These are phyloP conservation scores for Agrochola circellaris DNA, from an alignment of 2,888 invertebrate species.

Conservation along the genomic window DNA sequence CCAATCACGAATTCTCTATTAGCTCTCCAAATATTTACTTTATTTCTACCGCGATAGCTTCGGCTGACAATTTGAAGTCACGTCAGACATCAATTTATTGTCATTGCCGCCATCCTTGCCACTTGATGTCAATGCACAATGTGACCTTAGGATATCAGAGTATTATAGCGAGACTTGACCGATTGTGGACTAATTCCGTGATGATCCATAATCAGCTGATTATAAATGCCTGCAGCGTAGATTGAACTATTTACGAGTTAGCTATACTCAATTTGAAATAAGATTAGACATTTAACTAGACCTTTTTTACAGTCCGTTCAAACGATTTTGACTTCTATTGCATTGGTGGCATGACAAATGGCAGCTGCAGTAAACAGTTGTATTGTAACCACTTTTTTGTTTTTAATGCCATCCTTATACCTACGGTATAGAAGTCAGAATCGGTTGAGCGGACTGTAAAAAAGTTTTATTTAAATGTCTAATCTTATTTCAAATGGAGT, in stretches of 20 bases:
- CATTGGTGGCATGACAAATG: too few relatives aligned
- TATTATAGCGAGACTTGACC: constrained; percentile 27
- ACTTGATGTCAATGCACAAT: constrained; percentile 44
- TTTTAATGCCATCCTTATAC: too few relatives aligned
- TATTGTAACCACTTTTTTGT: too few relatives aligned
- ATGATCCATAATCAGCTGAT: constrained; percentile 27
- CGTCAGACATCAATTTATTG: constrained; percentile 26
- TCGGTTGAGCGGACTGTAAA: too few relatives aligned
- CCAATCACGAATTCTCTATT: constrained; percentile 1
- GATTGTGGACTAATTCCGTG: constrained; percentile 49
- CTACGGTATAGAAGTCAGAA: too few relatives aligned
- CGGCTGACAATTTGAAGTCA: constrained; percentile 40
- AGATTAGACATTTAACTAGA: too few relatives aligned
- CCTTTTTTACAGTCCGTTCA: too few relatives aligned
- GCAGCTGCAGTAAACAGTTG: too few relatives aligned
- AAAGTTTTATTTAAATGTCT: too few relatives aligned
- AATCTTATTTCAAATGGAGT: too few relatives aligned
- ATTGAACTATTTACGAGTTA: background rate
- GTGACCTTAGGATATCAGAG: constrained; percentile 53
- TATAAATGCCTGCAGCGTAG: constrained; percentile 1
- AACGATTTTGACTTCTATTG: too few relatives aligned
- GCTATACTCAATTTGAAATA: background rate
- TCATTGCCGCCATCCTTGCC: constrained; percentile 23
- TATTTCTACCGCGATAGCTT: constrained; percentile 6
- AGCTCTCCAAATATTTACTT: constrained; percentile 32